Base-by-base conservation (phyloP, 2,113 vertebrate species). In the Cheilinus undulatus region DNA sequence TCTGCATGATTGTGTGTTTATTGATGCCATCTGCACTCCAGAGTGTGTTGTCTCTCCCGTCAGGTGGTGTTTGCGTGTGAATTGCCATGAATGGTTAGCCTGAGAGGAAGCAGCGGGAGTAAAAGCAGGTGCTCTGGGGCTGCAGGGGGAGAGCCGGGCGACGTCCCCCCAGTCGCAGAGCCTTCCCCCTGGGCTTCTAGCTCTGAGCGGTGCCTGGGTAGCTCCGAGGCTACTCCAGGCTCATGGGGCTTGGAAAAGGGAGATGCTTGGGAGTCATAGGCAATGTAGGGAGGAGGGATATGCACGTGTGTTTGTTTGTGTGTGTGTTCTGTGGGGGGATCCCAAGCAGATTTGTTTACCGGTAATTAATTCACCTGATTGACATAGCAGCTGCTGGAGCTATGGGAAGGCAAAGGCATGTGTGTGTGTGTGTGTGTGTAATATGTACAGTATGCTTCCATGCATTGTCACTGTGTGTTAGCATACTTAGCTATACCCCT, bases 341-440 rank as follows among this genome's bases (percentile, higher is more conserved):
- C 82, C 88, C 84, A 84, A 53, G 83, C 90, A 91, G 89, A 89
- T 93, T 92, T 92, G 91, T 93, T 93, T 92, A 92, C 90, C 53
- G 64, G 82, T 92, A 93, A 93, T 93, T 93, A 92, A 92, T 92
- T 93, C 87, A 93, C 91, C 92, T 93, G 91, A 92, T 92, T 92
- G 92, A 93, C 89, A 91, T 86, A 90, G 85, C 91, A 92, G 90
- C 91, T 92, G 92, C 88, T 67, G 26, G 76, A 88, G 78, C 85
- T 75, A 80, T 86, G 86, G 82, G 85, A 88, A 84, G 74, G 68
- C 78, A 67, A 30, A 8, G 24, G 60, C 32, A 14, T 36, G 24
- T 74, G 36, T 59, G 59, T 72, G 72, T 85, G 69, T 82, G 73
- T 74, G 26, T 78, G 56, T 75, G 52, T 60, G 49, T 4, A 19